These are phyloP conservation scores for Podarcis cretensis DNA, from an alignment of 2,113 vertebrate species.

Conservation along the genomic window DNA sequence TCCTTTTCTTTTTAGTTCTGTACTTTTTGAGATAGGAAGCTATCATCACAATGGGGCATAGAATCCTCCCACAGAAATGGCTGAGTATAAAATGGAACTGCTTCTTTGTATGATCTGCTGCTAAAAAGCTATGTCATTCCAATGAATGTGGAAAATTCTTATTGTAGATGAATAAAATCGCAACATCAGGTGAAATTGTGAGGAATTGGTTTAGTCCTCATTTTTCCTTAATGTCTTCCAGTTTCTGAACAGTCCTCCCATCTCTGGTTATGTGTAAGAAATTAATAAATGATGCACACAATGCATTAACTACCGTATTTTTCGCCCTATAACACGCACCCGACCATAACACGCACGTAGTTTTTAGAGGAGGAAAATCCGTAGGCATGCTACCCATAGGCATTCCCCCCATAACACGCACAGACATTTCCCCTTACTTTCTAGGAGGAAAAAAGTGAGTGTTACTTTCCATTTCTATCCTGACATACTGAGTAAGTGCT, in stretches of 20 bases:
- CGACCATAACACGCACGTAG: too few species aligned
- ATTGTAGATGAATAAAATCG: conserved; percentile 40
- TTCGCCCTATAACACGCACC: too few species aligned
- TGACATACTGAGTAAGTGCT: background rate
- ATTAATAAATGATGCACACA: background rate
- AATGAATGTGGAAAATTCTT: conserved; percentile 20
- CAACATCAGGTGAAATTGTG: background rate
- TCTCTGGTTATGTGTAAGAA: background rate
- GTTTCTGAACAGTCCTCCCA: background rate
- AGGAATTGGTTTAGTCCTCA: conserved; percentile 21
- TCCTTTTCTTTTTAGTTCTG: background rate
- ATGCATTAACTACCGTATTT: background rate
- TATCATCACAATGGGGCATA: background rate
- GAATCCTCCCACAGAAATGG: conserved; percentile 7
- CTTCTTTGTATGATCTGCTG: background rate
- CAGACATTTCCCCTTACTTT: too few species aligned
- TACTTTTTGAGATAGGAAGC: conserved; percentile 18
- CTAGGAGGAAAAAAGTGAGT: too few species aligned
- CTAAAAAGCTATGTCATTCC: background rate
- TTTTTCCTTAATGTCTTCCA: conserved; percentile 18
- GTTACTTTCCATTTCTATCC: background rate
- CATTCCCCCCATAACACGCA: too few species aligned
- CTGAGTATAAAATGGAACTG: background rate
- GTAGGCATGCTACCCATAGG: too few species aligned
- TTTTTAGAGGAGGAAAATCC: too few species aligned